Percentiles rank a stretch among this genome's conserved stretches.
These are phyloP conservation scores for Dolichotis patagonum DNA, from an alignment of 2,113 vertebrate genomes.

Conservation along the genomic window DNA sequence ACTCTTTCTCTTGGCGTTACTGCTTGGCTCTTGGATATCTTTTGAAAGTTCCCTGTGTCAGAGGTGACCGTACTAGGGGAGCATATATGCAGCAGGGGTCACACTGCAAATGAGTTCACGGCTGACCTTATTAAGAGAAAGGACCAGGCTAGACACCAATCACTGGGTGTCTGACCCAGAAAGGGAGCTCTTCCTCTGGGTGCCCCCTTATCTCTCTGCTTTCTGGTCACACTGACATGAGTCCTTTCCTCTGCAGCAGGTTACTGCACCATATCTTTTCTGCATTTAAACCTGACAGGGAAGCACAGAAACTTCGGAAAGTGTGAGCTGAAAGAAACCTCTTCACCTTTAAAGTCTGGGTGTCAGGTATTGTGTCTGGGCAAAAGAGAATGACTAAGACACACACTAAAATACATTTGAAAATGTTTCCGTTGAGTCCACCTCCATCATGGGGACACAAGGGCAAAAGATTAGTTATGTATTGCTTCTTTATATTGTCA, in stretches of 20 bases:
- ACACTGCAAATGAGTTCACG: background rate
- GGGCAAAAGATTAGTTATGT: background rate
- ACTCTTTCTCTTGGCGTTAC: background rate
- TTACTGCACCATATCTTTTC: rapidly evolving
- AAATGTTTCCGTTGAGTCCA: background rate
- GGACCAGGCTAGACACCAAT: background rate
- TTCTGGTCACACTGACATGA: background rate
- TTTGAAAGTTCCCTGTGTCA: background rate
- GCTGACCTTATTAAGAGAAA: background rate
- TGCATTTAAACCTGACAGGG: background rate
- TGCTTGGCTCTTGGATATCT: background rate
- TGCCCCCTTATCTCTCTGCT: background rate
- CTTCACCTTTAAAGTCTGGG: background rate
- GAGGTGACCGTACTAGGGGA: background rate
- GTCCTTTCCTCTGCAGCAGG: background rate
- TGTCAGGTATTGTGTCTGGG: background rate
- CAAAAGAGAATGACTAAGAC: background rate
- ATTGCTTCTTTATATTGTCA: background rate
- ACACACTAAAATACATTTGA: background rate
- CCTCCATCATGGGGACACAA: background rate
- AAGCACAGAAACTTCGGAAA: background rate
- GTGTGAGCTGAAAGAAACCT: background rate
- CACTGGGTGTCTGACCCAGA: background rate
- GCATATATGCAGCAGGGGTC: background rate
- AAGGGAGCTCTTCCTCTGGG: background rate